Percentiles rank a stretch among this genome's conserved stretches.
Conservation (phyloP, 2,797 vertebrate species). For the Holocentrus rufus region DNA sequence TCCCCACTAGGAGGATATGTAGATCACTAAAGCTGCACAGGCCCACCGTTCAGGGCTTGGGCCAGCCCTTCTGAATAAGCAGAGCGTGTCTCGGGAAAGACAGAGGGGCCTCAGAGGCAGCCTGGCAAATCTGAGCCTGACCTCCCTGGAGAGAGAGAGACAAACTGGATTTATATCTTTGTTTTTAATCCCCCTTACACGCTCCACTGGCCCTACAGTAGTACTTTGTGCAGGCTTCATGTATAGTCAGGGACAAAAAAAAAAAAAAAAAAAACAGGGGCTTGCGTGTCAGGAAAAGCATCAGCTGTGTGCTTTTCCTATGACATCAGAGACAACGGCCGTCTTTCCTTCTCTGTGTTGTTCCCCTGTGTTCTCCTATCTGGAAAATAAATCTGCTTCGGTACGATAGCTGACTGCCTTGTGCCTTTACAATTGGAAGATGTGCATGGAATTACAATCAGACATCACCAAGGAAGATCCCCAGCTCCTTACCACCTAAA, state of each 20-base stretch:
- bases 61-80: slow-evolving; percentile 62
- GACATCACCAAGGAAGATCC: slow-evolving; percentile 70
- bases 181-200: slow-evolving; percentile 80
- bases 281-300: slow-evolving; percentile 55
- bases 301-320: slow-evolving; percentile 29
- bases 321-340: slow-evolving; percentile 43
- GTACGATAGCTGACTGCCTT: slow-evolving; percentile 52
- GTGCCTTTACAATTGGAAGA: slow-evolving; percentile 50
- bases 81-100: slow-evolving; percentile 73
- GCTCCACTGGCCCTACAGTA: slow-evolving; percentile 64
- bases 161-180: slow-evolving; percentile 82
- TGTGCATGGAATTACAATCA: slow-evolving; percentile 81
- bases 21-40: slow-evolving; percentile 62
- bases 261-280: no score
- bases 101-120: slow-evolving; percentile 73
- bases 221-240: slow-evolving; percentile 55
- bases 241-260: slow-evolving; percentile 44
- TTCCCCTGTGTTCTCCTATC: slow-evolving; percentile 46
- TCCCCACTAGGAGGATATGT: slow-evolving; percentile 41
- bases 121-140: slow-evolving; percentile 77
- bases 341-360: background rate
- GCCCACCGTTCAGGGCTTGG: slow-evolving; percentile 50
- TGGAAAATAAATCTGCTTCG: slow-evolving; percentile 48
- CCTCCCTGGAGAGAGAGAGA: slow-evolving; percentile 72
- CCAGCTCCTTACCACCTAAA: slow-evolving; percentile 45